phyloP scores from a whole-genome alignment of 2,797 vertebrate species.

The Poeciliopsis gracilis region DNA sequence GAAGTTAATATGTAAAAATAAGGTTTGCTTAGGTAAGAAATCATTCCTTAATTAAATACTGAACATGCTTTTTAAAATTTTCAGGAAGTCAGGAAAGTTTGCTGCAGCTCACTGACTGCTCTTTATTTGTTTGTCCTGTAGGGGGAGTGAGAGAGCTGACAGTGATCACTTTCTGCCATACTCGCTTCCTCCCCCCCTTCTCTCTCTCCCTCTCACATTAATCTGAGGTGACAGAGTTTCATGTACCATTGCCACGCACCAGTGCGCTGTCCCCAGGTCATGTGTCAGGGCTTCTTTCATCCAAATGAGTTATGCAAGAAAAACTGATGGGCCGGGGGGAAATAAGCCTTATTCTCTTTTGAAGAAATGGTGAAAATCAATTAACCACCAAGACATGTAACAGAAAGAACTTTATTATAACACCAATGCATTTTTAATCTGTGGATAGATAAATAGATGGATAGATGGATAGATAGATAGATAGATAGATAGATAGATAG shows the following conservation, averaged over 20 bases:
- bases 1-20: not conserved
- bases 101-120: constrained; percentile 32
- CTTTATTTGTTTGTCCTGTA: constrained; percentile 54
- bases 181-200: constrained; percentile 27
- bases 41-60: not conserved
- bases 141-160: constrained; percentile 72
- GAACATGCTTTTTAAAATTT: not conserved
- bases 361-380: not conserved
- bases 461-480: too few relatives aligned
- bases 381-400: not conserved
- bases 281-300: constrained; percentile 46
- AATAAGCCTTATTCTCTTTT: constrained; percentile 12
- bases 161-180: constrained; percentile 45
- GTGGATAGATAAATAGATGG: too few relatives aligned
- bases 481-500: too few relatives aligned
- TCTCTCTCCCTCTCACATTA: constrained; percentile 59
- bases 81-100: not conserved
- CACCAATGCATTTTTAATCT: not conserved
- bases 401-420: not conserved
- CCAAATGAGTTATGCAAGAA: constrained; percentile 63
- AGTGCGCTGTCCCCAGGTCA: constrained; percentile 65
- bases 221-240: constrained; percentile 71
- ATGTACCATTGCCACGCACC: constrained; percentile 61
- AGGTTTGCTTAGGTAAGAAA: not conserved
- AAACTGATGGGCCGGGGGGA: not conserved